A percentile compares a stretch with the other conserved stretches of the same genome.
phyloP scores from a whole-genome alignment of 2,797 vertebrate genomes.

The Champsocephalus gunnari region DNA sequence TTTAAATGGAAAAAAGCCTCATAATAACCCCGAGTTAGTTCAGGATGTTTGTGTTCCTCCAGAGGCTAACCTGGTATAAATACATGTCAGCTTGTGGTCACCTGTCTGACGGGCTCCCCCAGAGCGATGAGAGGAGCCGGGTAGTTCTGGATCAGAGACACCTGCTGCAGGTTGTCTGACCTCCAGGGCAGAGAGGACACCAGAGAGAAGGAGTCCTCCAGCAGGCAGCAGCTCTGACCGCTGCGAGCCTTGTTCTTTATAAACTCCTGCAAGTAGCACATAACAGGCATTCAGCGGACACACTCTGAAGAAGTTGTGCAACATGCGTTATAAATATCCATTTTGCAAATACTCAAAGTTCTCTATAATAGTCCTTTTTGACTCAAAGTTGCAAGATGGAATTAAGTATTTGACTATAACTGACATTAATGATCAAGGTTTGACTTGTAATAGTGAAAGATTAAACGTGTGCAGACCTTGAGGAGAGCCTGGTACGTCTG shows the following conservation, averaged over 20 bases:
- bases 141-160: constrained; percentile 96
- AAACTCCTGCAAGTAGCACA: constrained; percentile 85
- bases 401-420: background rate
- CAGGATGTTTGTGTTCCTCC: too few species aligned
- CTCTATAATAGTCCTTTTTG: background rate
- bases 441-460: background rate
- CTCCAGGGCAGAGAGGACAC: constrained; percentile 92
- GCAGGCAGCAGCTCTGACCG: constrained; percentile 89
- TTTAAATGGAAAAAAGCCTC: too few species aligned
- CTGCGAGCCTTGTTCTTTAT: constrained; percentile 95
- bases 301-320: background rate
- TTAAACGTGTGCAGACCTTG: constrained; percentile 84
- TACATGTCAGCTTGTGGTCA: constrained; percentile 50
- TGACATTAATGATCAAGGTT: background rate
- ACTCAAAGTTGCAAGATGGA: too few species aligned
- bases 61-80: too few species aligned
- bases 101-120: constrained; percentile 95
- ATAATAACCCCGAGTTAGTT: too few species aligned
- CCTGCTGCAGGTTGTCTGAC: constrained; percentile 93
- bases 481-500: constrained; percentile 93
- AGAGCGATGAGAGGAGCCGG: constrained; percentile 93
- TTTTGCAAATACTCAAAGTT: background rate
- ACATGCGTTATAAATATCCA: background rate
- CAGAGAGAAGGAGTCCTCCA: constrained; percentile 93
- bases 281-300: background rate